Evolutionary conservation across 2,113 vertebrate species (phyloP).

Genomic region (human): GRCh38 chr18:46073001-46073500

Average conservation of each 20-base stretch:
- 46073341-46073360: neutral
- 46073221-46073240: neutral
- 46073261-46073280: neutral
- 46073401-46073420: neutral
- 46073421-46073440: neutral
- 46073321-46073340: neutral
- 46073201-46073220: neutral
- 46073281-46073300: neutral
- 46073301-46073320: neutral
- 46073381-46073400: neutral
- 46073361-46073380: neutral
- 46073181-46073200: neutral
- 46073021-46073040: neutral
- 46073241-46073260: neutral
- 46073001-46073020: neutral
- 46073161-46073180: neutral
- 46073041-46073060: no score
- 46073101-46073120: neutral
- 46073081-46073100: neutral
- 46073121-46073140: neutral
- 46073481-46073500: neutral
- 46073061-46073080: no score
- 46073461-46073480: neutral
- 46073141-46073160: neutral
- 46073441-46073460: neutral